Evolutionary conservation across 1,140 invertebrate species (phyloP), one percentile per base, ranked within the genome.

Genomic region (Microplitis mediator): DNA sequence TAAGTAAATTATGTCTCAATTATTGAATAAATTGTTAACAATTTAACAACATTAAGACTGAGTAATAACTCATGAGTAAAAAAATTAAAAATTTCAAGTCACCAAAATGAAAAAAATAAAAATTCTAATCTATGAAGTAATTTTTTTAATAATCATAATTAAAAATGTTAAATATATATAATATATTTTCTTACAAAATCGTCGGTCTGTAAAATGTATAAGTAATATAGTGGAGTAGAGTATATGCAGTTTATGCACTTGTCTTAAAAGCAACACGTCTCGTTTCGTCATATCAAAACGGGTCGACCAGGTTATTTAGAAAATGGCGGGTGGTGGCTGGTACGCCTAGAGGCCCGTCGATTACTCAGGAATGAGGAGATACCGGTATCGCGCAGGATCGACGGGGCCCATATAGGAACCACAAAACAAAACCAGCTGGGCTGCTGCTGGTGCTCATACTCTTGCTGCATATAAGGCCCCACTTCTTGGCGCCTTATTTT

Each of bases 341-440:
- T 66, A 51, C 72, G 69, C 83, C 84, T 84, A 81, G 81, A 81
- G 68, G 65, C 79, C 80, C 76, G 79, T 79, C 83, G 83, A 87
- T 87, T 87, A 87, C 83, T 80, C 76, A 85, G 85, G 84, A 87
- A 87, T 86, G 84, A 87, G 80, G 84, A 83, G 82, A 85, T 85
- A 85, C 84, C 84, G 83, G 85, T 86, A 85, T 85, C 81, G 81
- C 79, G 80, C 81, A 78, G 82, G 79, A 65, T 65, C 63, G 63
- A 65, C 63, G 63, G 14, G 32, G n/a, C 63, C 63, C 56, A 31
- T 23, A 58, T 58, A 58, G 56, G 56, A 58, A 23, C 56, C 56
- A 58, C 52, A n/a, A 23, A 54, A 39, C 35, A 32, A 35, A 61
- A 61, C 60, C 60, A 61, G 60, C 60, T 61, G 60, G 60, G 39